phyloP scores from a whole-genome alignment of 2,797 vertebrate species.

The Spinus olivaceus region DNA sequence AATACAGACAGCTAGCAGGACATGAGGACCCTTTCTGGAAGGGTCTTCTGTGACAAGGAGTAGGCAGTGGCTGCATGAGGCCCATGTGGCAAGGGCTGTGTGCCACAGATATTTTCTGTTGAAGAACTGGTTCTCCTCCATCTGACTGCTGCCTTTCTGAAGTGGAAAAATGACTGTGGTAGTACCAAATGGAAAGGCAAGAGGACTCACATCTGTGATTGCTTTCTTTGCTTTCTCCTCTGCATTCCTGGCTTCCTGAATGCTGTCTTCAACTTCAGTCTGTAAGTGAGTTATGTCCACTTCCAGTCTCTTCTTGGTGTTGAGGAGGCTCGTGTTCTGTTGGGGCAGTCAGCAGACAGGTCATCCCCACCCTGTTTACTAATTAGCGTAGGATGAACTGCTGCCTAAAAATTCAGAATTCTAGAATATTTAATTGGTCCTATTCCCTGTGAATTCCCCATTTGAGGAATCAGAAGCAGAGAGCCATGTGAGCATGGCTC shows the following conservation, averaged over 20 bases:
- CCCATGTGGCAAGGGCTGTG: neutral
- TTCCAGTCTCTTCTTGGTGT: constrained; percentile 89
- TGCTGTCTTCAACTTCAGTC: constrained; percentile 83
- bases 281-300: constrained; percentile 83
- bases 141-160: neutral
- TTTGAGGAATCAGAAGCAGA: neutral
- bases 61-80: neutral
- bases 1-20: neutral
- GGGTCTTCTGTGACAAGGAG: neutral
- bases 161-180: neutral
- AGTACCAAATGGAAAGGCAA: neutral
- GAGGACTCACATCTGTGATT: constrained; percentile 85
- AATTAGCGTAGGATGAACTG: neutral
- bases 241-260: constrained; percentile 88
- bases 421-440: neutral
- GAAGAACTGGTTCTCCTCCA: neutral
- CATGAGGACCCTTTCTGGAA: neutral
- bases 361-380: neutral
- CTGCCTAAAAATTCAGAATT: neutral
- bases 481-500: neutral
- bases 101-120: neutral
- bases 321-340: constrained; percentile 88
- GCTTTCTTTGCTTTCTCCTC: constrained; percentile 94
- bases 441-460: neutral
- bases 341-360: neutral